Evolutionary conservation across 2,113 vertebrate species (phyloP).

Genomic region (Macrotus californicus): DNA sequence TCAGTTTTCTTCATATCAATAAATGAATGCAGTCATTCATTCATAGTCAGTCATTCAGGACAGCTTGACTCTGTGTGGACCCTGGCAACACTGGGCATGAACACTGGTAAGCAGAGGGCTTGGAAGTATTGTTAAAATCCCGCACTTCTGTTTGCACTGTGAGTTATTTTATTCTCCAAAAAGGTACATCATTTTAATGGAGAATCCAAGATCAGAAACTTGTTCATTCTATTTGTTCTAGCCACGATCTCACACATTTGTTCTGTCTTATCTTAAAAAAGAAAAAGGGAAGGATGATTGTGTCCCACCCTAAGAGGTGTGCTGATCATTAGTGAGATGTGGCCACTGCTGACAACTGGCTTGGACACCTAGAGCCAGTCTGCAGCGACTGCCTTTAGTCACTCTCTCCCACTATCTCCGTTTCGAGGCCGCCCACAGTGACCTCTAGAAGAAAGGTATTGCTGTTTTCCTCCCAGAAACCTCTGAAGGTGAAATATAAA

Average conservation of each 20-base stretch:
- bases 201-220: background rate
- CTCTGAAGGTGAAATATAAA: background rate
- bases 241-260: background rate
- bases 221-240: background rate
- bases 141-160: background rate
- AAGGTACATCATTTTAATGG: background rate
- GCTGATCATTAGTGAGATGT: background rate
- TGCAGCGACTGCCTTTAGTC: accelerated
- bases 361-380: background rate
- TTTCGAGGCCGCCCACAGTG: too few relatives aligned
- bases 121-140: background rate
- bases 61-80: background rate
- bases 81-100: accelerated
- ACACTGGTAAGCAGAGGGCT: background rate
- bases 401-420: background rate
- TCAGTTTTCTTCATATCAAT: background rate
- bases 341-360: background rate
- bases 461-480: background rate
- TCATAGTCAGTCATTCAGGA: too few relatives aligned
- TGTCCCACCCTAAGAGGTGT: background rate
- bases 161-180: background rate
- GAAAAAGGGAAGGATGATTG: background rate
- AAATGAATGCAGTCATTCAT: background rate
- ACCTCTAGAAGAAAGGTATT: background rate
- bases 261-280: background rate